A percentile compares a stretch with the other conserved stretches of the same genome.
phyloP scores from a whole-genome alignment of 2,113 vertebrate genomes.

The Pyxicephalus adspersus region DNA sequence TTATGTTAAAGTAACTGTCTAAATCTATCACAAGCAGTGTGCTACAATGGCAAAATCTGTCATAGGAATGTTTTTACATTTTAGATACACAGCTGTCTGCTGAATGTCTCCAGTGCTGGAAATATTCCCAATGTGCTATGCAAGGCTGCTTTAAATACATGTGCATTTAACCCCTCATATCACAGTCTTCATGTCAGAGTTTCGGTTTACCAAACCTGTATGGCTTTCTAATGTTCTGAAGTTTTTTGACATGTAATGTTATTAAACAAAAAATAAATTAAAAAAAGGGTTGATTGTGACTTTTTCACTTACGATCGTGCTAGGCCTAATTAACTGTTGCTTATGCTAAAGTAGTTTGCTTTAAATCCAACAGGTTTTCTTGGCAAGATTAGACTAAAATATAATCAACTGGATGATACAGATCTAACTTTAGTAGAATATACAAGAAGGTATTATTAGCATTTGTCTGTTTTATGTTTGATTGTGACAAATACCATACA shows the following conservation, averaged over 20 bases:
- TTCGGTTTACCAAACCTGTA: too few relatives aligned
- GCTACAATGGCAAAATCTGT: constrained; percentile 1
- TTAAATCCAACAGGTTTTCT: not conserved
- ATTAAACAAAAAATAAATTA: too few relatives aligned
- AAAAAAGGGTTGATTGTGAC: too few relatives aligned
- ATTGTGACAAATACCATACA: not conserved
- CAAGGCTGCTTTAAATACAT: not conserved
- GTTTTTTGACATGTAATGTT: too few relatives aligned
- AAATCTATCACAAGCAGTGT: not conserved
- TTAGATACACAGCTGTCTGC: constrained; percentile 11
- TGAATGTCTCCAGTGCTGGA: constrained; percentile 20
- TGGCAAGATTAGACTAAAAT: not conserved
- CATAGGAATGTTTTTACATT: not conserved
- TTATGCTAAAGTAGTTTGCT: not conserved
- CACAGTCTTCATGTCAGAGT: too few relatives aligned
- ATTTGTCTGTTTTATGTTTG: not conserved
- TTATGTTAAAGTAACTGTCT: too few relatives aligned
- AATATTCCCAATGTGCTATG: not conserved
- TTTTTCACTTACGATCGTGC: not conserved
- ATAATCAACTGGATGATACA: not conserved
- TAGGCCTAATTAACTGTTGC: not conserved
- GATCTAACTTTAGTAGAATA: not conserved
- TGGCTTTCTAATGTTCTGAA: too few relatives aligned
- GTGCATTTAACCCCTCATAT: not conserved
- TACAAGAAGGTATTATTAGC: not conserved